These are phyloP conservation scores for Epizoanthus stellaris DNA, from an alignment of 92 coral and sea anemone species.

Conservation along the genomic window DNA sequence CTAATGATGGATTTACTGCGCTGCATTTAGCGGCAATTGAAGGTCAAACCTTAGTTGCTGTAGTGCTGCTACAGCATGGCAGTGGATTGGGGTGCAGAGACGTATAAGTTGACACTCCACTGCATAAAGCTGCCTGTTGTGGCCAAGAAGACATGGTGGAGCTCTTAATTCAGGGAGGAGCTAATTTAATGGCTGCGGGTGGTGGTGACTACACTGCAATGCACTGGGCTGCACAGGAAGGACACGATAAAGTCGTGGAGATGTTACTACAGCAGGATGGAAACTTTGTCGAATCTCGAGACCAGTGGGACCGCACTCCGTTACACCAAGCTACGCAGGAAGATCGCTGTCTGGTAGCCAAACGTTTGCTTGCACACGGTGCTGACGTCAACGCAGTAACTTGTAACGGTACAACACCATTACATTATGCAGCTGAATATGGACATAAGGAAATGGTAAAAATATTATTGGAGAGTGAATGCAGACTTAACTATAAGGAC, in stretches of 20 bases:
- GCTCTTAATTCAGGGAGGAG: background rate
- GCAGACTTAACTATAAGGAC: background rate
- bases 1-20: constrained; percentile 11
- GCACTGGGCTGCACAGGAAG: constrained; percentile 15
- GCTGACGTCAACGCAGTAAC: constrained; percentile 24
- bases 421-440: background rate
- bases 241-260: background rate
- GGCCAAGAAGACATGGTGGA: constrained; percentile 11
- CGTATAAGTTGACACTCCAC: constrained; percentile 10
- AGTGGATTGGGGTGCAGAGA: background rate
- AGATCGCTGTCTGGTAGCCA: background rate
- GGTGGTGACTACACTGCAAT: background rate
- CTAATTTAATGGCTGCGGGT: background rate
- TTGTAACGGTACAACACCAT: background rate
- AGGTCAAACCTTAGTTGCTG: background rate
- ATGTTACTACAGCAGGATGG: background rate
- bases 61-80: background rate
- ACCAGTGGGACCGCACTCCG: constrained; percentile 9
- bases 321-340: background rate
- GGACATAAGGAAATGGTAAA: background rate
- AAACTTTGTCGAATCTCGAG: constrained; percentile 9
- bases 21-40: constrained; percentile 17
- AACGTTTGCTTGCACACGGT: background rate
- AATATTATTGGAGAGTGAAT: background rate
- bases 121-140: background rate